A percentile compares a stretch with the other conserved stretches of the same genome.
Conservation (phyloP, 1,140 invertebrate species). For the Scaptomyza montana region DNA sequence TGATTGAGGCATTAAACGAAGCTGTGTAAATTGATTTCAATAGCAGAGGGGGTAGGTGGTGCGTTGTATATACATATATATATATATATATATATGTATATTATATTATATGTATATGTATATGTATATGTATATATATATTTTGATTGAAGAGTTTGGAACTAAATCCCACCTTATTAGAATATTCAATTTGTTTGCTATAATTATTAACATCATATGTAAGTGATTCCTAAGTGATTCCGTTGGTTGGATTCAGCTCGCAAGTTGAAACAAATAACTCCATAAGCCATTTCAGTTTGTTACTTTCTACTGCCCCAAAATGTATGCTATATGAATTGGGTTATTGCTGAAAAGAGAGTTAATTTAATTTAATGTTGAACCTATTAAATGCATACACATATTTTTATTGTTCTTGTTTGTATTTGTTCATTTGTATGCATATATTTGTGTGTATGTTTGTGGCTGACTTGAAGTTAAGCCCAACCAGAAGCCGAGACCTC, state of each 20-base stretch:
- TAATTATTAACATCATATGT: neutral
- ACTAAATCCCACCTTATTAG: neutral
- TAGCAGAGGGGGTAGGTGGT: neutral
- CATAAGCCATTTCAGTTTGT: too few relatives aligned
- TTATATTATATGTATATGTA: too few relatives aligned
- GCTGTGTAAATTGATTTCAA: neutral
- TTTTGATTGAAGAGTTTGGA: slow-evolving; percentile 9
- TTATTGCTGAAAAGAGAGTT: neutral
- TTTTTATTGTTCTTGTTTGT: too few relatives aligned
- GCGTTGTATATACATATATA: too few relatives aligned
- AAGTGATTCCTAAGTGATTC: neutral
- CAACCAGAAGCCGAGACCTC: neutral
- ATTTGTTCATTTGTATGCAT: too few relatives aligned
- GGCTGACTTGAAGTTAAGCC: slow-evolving; percentile 14
- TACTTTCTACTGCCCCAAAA: neutral
- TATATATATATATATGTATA: too few relatives aligned
- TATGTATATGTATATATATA: neutral
- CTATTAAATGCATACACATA: too few relatives aligned
- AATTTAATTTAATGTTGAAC: too few relatives aligned
- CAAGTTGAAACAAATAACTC: too few relatives aligned
- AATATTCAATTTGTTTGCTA: neutral
- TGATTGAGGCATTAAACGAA: slow-evolving; percentile 4
- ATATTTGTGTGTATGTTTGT: neutral
- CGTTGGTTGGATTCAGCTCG: too few relatives aligned
- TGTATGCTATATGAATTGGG: neutral